phyloP scores from a whole-genome alignment of 2,888 invertebrate species.

The Papilio protenor region DNA sequence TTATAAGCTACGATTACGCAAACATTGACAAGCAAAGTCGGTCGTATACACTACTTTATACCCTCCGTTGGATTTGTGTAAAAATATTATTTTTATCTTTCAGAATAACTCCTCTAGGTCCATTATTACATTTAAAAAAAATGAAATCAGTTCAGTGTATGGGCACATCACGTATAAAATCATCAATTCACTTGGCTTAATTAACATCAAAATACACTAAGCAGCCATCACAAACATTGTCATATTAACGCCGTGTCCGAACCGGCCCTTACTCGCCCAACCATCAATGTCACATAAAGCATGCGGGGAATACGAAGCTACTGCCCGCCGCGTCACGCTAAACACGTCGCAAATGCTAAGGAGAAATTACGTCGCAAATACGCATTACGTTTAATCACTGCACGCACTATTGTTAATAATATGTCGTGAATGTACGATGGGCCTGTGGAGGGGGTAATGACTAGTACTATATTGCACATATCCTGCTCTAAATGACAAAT shows the following conservation, averaged over 20 bases:
- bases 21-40: not conserved
- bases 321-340: constrained; percentile 49
- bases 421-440: constrained; percentile 45
- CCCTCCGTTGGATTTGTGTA: not conserved
- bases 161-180: not conserved
- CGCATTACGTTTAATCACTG: constrained; percentile 69
- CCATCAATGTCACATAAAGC: constrained; percentile 54
- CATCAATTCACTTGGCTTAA: constrained; percentile 19
- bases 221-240: constrained; percentile 29
- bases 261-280: constrained; percentile 30
- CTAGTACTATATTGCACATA: constrained; percentile 39
- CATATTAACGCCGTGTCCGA: constrained; percentile 34
- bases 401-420: constrained; percentile 63
- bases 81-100: not conserved
- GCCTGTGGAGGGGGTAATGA: constrained; percentile 40
- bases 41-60: not conserved
- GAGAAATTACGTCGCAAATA: constrained; percentile 75
- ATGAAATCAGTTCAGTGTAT: not conserved
- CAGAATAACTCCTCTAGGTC: not conserved
- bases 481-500: constrained; percentile 9
- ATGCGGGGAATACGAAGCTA: constrained; percentile 50
- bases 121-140: not conserved
- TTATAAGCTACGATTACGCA: not conserved
- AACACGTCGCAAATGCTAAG: constrained; percentile 60
- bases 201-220: constrained; percentile 25